These are phyloP conservation scores for Sycophila sp. DNA, from an alignment of 1,140 invertebrate genomes.

Conservation along the genomic window DNA sequence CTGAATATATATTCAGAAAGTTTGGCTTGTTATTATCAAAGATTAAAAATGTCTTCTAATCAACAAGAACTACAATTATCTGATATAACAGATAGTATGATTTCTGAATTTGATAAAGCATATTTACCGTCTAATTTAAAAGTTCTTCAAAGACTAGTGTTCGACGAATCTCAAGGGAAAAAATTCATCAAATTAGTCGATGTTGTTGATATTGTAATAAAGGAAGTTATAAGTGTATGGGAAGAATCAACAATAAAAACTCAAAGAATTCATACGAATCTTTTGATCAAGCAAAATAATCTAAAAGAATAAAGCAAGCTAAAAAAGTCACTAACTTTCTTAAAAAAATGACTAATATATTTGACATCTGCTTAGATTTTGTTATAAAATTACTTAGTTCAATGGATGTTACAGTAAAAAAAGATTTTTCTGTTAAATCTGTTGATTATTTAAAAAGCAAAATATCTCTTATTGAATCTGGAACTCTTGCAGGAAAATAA, in stretches of 20 bases:
- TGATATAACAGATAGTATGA: background rate
- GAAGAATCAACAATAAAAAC: conserved; percentile 8
- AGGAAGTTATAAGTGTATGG: conserved; percentile 15
- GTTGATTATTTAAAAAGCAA: background rate
- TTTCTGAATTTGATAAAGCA: conserved; percentile 11
- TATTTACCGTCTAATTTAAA: conserved; percentile 13
- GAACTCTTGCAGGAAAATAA: background rate
- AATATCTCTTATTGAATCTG: background rate
- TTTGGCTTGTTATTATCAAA: conserved; percentile 6
- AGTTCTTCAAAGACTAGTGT: conserved; percentile 13
- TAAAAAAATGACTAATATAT: background rate
- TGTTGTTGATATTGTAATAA: background rate
- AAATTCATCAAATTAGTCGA: conserved; percentile 14
- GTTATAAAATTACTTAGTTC: background rate
- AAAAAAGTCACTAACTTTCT: background rate
- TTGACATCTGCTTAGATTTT: background rate
- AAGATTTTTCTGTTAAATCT: background rate
- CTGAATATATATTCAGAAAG: no score
- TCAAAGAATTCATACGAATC: background rate
- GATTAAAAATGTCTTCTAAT: conserved; percentile 8
- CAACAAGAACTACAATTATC: conserved; percentile 6
- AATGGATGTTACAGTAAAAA: background rate
- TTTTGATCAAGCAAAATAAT: background rate
- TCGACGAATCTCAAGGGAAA: conserved; percentile 7
- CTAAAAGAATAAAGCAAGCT: background rate